Evolutionary conservation across 2,888 invertebrate genomes (phyloP).

Genomic region (Stegophylla sp.): DNA sequence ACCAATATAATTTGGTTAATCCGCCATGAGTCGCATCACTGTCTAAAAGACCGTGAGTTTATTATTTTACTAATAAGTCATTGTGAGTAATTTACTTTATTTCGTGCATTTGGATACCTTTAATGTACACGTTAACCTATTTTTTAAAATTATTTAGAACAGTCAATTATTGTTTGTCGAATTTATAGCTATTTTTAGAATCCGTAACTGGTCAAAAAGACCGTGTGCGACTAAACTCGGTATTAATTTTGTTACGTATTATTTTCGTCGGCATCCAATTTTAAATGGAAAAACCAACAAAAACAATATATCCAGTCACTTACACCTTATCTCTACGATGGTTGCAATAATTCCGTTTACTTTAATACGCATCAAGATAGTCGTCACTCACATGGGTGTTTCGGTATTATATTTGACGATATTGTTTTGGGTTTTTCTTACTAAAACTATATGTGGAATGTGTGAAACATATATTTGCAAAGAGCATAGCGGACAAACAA

Average conservation of each 20-base stretch:
- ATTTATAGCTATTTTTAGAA: constrained; percentile 26
- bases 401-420: background rate
- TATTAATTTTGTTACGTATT: no score
- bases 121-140: background rate
- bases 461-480: constrained; percentile 29
- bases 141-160: constrained; percentile 16
- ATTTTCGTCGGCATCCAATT: constrained; percentile 2
- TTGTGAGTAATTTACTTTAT: constrained; percentile 19
- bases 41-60: constrained; percentile 8
- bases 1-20: no score
- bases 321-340: no score
- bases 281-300: constrained; percentile 29
- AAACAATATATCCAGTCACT: constrained; percentile 6
- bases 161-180: no score
- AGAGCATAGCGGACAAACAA: constrained; percentile 1
- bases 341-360: no score
- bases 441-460: constrained; percentile 10
- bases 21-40: background rate
- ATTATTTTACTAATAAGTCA: no score
- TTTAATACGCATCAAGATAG: no score
- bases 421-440: constrained; percentile 2
- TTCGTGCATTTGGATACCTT: background rate
- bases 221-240: constrained; percentile 9
- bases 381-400: no score
- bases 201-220: constrained; percentile 14